Evolutionary conservation across 2,888 invertebrate species (phyloP), one percentile per base, ranked within the genome.

Genomic region (Epinotia nisella): DNA sequence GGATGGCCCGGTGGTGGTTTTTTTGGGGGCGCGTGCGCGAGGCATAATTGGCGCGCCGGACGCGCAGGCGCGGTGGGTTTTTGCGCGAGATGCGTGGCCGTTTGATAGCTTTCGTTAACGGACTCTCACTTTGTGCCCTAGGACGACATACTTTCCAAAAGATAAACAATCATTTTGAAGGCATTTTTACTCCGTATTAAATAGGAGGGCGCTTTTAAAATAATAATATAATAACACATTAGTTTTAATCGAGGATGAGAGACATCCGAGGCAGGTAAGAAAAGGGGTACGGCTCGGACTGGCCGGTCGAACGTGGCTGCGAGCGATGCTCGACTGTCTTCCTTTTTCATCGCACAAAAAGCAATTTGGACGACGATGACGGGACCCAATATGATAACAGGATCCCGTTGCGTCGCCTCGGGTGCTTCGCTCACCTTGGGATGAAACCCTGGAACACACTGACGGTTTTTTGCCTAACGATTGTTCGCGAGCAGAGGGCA

Each of bases 21-120:
- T 91, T 92, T 91, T 90, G 88, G 87, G 83, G 91, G 92, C 93
- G 93, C 93, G 93, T 93, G 93, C 93, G 91, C 91, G 74, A 80
- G 77, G 86, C 87, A 87, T 93, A 90, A 92, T 91, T 90, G 92
- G 91, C 89, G 85, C 82, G 86, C 85, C 85, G 82, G 83, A 85
- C 86, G 85, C 84, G 80, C 85, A 81, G 83, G 79, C 83, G 82
- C 83, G 84, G 78, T 74, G 75, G 80, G 82, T 88, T 87, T 86
- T 88, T 87, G 83, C 80, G 76, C 75, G 65, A 73, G 41, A 45
- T 55, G 68, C 67, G 74, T 76, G 80, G 80, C 81, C 79, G 79
- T 79, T 83, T 82, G 82, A 82, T 81, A 80, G 75, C 77, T 74
- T 76, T 77, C 79, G 77, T 75, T 84, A 84, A 81, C 82, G 83